phyloP scores from a whole-genome alignment of 2,113 vertebrate species.

The Cephalopterus ornatus region DNA sequence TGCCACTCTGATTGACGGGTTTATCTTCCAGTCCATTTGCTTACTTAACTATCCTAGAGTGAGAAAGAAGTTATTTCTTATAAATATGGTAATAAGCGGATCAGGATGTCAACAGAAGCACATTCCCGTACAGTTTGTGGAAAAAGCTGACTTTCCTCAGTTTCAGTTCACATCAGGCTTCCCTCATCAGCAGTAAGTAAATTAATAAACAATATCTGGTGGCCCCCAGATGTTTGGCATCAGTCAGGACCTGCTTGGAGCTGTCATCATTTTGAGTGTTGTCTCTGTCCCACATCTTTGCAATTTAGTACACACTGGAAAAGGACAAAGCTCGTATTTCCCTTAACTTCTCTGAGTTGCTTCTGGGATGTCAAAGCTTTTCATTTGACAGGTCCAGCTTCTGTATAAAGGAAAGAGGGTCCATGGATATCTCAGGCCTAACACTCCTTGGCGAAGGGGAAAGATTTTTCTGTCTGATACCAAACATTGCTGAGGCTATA shows the following conservation, averaged over 20 bases:
- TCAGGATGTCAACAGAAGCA: slow-evolving; percentile 19
- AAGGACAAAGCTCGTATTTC: background rate
- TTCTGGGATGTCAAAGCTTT: background rate
- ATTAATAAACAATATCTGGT: background rate
- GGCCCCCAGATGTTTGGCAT: background rate
- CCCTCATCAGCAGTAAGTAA: background rate
- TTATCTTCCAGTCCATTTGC: slow-evolving; percentile 55
- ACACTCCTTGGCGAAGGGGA: background rate
- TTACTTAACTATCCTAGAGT: slow-evolving; percentile 46
- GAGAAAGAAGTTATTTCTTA: slow-evolving; percentile 22
- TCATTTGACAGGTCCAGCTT: background rate
- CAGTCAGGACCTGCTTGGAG: background rate
- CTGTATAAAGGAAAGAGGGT: background rate
- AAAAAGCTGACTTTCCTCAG: background rate
- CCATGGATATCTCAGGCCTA: background rate
- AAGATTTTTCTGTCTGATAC: background rate
- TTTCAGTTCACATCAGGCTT: background rate
- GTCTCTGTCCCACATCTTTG: background rate
- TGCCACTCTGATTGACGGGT: background rate
- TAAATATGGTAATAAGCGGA: slow-evolving; percentile 30
- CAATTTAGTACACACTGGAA: background rate
- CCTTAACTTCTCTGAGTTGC: background rate
- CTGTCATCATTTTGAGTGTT: background rate
- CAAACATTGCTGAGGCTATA: background rate
- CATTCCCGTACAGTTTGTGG: background rate